Evolutionary conservation across 2,888 invertebrate species (phyloP).

Genomic region (Lathronympha strigana): DNA sequence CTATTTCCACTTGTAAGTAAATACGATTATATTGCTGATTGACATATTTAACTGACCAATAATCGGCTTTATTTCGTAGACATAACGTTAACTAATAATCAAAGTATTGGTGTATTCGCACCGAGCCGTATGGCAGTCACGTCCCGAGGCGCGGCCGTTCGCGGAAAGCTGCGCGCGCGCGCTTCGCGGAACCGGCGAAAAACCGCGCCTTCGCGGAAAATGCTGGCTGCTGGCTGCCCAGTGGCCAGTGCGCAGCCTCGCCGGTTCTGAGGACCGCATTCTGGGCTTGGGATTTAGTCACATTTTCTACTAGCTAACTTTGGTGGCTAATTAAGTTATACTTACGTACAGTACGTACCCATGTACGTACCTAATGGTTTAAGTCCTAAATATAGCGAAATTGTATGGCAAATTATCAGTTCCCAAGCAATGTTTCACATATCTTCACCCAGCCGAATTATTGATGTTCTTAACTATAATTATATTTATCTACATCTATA

Average conservation of each 20-base stretch:
- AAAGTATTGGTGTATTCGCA: background rate
- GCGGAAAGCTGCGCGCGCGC: slow-evolving; percentile 30
- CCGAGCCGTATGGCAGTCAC: slow-evolving; percentile 25
- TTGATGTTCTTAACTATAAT: too few relatives aligned
- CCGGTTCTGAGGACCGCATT: slow-evolving; percentile 6
- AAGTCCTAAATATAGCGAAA: too few relatives aligned
- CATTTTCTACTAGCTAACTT: background rate
- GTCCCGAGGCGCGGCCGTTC: slow-evolving; percentile 24
- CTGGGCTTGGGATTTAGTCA: background rate
- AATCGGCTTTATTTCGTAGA: background rate
- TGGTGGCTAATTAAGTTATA: too few relatives aligned
- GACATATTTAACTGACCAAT: background rate
- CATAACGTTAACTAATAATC: background rate
- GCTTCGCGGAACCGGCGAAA: slow-evolving; percentile 37
- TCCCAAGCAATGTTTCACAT: too few relatives aligned
- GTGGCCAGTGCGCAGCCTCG: slow-evolving; percentile 20
- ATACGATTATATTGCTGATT: too few relatives aligned
- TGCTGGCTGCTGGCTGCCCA: background rate
- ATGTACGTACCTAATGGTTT: too few relatives aligned
- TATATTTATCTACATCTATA: too few relatives aligned
- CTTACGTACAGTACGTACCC: too few relatives aligned
- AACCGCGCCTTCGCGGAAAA: slow-evolving; percentile 35
- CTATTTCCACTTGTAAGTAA: too few relatives aligned
- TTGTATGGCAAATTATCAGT: too few relatives aligned
- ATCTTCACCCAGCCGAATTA: too few relatives aligned